Percentiles rank a stretch among this genome's conserved stretches.
These are phyloP conservation scores for Thamnaconus septentrionalis DNA, from an alignment of 2,113 vertebrate species.

Conservation along the genomic window DNA sequence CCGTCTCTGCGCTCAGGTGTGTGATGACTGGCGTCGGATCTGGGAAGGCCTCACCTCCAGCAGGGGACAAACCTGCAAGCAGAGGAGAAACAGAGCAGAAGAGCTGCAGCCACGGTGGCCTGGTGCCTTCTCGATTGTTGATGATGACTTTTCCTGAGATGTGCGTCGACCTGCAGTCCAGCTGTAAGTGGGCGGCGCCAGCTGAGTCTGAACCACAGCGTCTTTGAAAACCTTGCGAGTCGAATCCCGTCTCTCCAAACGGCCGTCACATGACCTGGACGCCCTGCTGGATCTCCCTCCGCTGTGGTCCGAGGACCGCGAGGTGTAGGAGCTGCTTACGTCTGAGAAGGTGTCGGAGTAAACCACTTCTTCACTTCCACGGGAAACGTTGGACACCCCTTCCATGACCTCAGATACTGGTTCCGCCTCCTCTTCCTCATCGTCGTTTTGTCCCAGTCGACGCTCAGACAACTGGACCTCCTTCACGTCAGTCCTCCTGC, in stretches of 20 bases:
- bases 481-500: conserved; percentile 41
- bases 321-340: conserved; percentile 3
- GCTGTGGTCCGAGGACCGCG: conserved; percentile 25
- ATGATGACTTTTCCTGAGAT: too few species aligned
- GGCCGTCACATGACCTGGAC: conserved; percentile 15
- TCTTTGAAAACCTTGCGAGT: conserved; percentile 65
- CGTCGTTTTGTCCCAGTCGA: conserved; percentile 44
- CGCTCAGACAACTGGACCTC: conserved; percentile 74
- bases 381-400: not conserved
- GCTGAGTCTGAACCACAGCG: conserved; percentile 77
- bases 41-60: conserved; percentile 50
- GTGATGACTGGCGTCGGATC: conserved; percentile 72
- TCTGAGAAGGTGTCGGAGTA: conserved; percentile 26
- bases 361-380: conserved; percentile 8
- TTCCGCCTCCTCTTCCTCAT: conserved; percentile 8
- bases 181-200: conserved; percentile 39
- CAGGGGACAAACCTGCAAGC: conserved; percentile 15
- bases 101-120: too few species aligned
- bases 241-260: not conserved
- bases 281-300: conserved; percentile 8
- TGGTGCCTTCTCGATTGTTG: too few species aligned
- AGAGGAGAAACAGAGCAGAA: too few species aligned
- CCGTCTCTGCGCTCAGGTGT: conserved; percentile 74
- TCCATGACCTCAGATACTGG: conserved; percentile 17
- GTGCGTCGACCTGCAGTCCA: not conserved